Conservation (phyloP, 2,888 invertebrate species). For the Globia sparganii region DNA sequence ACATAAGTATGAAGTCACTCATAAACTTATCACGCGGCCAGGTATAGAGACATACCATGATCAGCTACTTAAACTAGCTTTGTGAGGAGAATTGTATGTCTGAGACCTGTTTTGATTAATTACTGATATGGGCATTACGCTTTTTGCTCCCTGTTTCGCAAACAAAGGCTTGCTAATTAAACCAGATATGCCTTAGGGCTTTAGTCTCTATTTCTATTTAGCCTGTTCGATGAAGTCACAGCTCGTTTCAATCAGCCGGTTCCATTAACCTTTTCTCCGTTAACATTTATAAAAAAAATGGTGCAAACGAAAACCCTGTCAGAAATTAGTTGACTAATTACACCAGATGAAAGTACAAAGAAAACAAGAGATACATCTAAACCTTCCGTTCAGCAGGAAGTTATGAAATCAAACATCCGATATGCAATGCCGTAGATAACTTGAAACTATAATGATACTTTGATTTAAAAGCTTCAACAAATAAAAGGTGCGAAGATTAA, state of each 20-base stretch:
- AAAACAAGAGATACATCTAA: background rate
- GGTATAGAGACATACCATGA: background rate
- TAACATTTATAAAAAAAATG: background rate
- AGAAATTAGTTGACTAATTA: background rate
- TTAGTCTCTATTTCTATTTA: background rate
- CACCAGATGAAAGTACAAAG: background rate
- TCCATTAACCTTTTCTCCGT: background rate
- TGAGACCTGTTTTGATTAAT: background rate
- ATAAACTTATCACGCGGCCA: background rate
- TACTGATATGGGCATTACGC: background rate
- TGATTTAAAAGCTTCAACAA: conserved; percentile 38
- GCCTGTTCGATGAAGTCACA: background rate
- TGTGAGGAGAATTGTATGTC: background rate
- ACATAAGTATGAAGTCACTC: background rate
- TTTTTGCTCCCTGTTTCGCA: background rate
- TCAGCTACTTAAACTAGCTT: background rate
- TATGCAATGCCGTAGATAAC: background rate
- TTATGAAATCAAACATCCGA: conserved; percentile 9
- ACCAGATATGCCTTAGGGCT: background rate
- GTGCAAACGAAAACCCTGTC: background rate
- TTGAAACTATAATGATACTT: conserved; percentile 21
- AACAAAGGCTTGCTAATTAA: conserved; percentile 11
- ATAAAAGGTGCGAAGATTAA: conserved; percentile 47
- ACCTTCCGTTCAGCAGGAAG: background rate
- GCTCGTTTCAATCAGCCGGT: background rate